Percentiles rank a stretch among this genome's conserved stretches.
phyloP scores from a whole-genome alignment of 2,888 invertebrate species.

The Catocala sponsa region DNA sequence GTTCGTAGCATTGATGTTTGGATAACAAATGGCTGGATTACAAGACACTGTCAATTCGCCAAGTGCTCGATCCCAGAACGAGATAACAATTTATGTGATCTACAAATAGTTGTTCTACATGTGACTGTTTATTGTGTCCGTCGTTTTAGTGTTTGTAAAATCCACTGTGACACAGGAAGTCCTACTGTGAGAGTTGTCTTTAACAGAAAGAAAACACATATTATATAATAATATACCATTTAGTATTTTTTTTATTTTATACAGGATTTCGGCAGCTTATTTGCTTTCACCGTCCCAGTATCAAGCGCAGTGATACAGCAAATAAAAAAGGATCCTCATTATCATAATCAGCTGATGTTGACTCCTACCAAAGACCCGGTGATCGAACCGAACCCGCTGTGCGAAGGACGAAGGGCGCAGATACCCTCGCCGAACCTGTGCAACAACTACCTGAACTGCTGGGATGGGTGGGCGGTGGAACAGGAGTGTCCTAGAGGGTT shows the following conservation, averaged over 20 bases:
- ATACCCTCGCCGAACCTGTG: slow-evolving; percentile 89
- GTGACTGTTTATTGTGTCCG: no score
- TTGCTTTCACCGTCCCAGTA: slow-evolving; percentile 77
- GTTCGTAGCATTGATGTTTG: background rate
- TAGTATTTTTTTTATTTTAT: no score
- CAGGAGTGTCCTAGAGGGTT: slow-evolving; percentile 90
- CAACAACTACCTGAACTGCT: slow-evolving; percentile 90
- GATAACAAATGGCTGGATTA: background rate
- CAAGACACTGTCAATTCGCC: no score
- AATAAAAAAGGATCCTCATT: slow-evolving; percentile 70
- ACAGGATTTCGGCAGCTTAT: slow-evolving; percentile 62
- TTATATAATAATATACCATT: no score
- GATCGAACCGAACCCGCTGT: slow-evolving; percentile 71
- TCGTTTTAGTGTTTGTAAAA: no score
- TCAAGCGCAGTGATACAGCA: slow-evolving; percentile 77
- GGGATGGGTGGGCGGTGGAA: slow-evolving; percentile 91
- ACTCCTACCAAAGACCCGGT: slow-evolving; percentile 66
- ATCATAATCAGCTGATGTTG: slow-evolving; percentile 72
- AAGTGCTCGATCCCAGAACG: no score
- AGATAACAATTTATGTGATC: no score
- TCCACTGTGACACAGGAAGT: no score
- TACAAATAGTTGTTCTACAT: no score
- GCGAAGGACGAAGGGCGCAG: slow-evolving; percentile 87
- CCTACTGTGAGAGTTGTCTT: no score
- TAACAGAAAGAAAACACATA: no score